Conservation (phyloP, 2,888 invertebrate species). For the Acanthosepion esculentum region DNA sequence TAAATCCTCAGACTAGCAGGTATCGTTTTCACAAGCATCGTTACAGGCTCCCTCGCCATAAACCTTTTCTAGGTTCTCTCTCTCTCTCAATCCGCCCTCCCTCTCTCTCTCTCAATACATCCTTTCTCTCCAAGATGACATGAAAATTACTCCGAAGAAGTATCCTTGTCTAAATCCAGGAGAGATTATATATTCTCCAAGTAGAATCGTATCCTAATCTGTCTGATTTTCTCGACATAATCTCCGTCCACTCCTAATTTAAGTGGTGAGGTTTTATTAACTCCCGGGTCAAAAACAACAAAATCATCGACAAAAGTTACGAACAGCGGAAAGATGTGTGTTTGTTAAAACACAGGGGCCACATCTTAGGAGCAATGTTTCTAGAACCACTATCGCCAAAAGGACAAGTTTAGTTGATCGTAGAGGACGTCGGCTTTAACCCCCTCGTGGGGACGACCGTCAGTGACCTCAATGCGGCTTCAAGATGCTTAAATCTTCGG, state of each 20-base stretch:
- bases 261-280: constrained; percentile 20
- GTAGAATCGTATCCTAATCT: not conserved
- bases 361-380: not conserved
- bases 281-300: not conserved
- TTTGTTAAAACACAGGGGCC: not conserved
- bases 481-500: not conserved
- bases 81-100: not conserved
- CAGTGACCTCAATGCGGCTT: not conserved
- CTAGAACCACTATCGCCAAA: not conserved
- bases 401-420: not conserved
- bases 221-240: not conserved
- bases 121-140: not conserved
- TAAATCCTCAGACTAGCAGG: too few relatives aligned
- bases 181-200: not conserved
- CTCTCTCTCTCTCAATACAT: not conserved
- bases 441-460: not conserved
- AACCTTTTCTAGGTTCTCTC: not conserved
- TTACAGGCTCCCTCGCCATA: too few relatives aligned
- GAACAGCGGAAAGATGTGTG: not conserved
- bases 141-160: not conserved
- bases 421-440: not conserved
- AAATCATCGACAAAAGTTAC: not conserved
- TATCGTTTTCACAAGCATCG: too few relatives aligned
- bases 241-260: not conserved
- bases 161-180: not conserved